Conservation (phyloP, 2,113 vertebrate species). For the Perca schrenkii region DNA sequence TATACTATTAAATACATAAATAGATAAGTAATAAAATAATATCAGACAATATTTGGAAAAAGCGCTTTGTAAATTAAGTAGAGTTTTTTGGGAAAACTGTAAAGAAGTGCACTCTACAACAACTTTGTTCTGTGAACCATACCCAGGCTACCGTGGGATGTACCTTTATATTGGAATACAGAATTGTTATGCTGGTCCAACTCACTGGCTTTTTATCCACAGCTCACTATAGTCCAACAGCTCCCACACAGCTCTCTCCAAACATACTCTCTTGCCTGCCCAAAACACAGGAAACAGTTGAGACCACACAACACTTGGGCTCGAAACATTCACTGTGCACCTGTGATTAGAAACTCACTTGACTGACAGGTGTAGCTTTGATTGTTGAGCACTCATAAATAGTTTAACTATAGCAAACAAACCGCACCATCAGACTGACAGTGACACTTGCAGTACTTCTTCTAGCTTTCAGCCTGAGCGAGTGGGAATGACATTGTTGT, state of each 20-base stretch:
- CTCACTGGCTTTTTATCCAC: constrained; percentile 21
- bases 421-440: background rate
- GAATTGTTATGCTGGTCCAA: constrained; percentile 8
- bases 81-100: background rate
- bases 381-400: background rate
- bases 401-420: constrained; percentile 3
- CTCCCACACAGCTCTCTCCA: constrained; percentile 32
- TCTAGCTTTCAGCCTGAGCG: constrained; percentile 1
- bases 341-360: constrained; percentile 6
- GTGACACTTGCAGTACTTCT: background rate
- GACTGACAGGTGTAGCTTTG: background rate
- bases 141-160: background rate
- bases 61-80: background rate
- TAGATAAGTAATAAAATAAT: background rate
- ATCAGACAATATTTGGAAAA: background rate
- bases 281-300: constrained; percentile 8
- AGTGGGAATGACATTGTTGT: constrained; percentile 24
- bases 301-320: background rate
- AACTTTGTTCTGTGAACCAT: background rate
- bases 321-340: background rate
- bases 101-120: background rate
- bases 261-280: constrained; percentile 3
- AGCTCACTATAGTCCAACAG: constrained; percentile 26
- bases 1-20: background rate
- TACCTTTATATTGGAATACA: constrained; percentile 4